phyloP scores from a whole-genome alignment of 2,797 vertebrate species.

The Heteromormyrus szaboi region DNA sequence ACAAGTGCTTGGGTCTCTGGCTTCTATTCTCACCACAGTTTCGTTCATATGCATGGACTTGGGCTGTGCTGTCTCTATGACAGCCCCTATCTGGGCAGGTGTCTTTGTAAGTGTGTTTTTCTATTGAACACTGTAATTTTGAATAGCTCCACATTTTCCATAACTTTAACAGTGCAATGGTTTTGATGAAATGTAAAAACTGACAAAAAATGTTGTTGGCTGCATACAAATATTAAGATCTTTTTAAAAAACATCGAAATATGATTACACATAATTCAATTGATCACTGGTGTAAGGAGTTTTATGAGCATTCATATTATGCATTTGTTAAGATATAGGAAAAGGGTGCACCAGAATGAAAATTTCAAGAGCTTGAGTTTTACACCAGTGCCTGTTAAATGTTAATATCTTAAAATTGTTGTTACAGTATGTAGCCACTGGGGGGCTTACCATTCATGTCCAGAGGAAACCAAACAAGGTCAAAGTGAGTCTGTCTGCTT shows the following conservation, averaged over 20 bases:
- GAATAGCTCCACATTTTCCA: neutral
- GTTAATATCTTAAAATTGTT: constrained; percentile 19
- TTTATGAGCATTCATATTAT: neutral
- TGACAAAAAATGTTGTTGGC: neutral
- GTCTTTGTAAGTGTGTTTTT: constrained; percentile 52
- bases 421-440: constrained; percentile 57
- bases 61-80: constrained; percentile 54
- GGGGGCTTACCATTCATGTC: constrained; percentile 48
- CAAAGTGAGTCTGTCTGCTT: constrained; percentile 45
- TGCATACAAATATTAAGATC: neutral
- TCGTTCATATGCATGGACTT: constrained; percentile 56
- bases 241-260: neutral
- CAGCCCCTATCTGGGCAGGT: constrained; percentile 55
- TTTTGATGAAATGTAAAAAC: neutral
- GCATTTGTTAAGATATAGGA: neutral
- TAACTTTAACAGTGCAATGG: neutral
- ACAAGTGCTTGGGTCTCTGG: constrained; percentile 52
- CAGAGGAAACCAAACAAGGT: constrained; percentile 55
- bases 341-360: neutral
- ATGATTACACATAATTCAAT: neutral
- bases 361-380: neutral
- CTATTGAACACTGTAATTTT: neutral
- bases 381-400: neutral
- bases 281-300: neutral
- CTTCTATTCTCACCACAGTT: constrained; percentile 50